phyloP scores from a whole-genome alignment of 2,888 invertebrate genomes.

The Maniola hyperantus region DNA sequence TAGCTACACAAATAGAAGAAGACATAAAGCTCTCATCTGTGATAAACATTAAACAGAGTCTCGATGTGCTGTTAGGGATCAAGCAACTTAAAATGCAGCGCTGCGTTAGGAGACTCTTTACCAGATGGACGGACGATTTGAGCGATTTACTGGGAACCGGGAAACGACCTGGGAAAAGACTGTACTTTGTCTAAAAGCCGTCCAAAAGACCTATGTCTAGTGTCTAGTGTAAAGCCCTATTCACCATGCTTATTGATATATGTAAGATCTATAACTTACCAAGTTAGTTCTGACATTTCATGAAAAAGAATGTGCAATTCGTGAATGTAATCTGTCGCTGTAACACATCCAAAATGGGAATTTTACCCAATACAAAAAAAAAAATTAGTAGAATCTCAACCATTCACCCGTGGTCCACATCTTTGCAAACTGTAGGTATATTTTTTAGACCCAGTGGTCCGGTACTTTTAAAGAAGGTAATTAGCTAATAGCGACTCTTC shows the following conservation, averaged over 20 bases:
- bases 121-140: too few species aligned
- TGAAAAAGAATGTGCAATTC: background rate
- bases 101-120: too few species aligned
- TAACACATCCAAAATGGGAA: background rate
- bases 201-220: too few species aligned
- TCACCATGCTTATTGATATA: too few species aligned
- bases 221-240: too few species aligned
- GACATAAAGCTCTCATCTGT: background rate
- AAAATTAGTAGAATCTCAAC: background rate
- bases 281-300: background rate
- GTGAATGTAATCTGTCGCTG: background rate
- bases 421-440: background rate
- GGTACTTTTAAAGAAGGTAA: background rate
- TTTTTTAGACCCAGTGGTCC: background rate
- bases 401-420: background rate
- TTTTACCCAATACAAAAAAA: too few species aligned
- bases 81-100: too few species aligned
- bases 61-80: too few species aligned
- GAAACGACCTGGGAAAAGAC: too few species aligned
- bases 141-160: too few species aligned
- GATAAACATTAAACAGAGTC: background rate
- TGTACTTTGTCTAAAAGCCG: too few species aligned
- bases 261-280: background rate
- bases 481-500: background rate
- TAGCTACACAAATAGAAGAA: background rate